Conservation (phyloP, 2,797 vertebrate species). For the Helostoma temminkii region DNA sequence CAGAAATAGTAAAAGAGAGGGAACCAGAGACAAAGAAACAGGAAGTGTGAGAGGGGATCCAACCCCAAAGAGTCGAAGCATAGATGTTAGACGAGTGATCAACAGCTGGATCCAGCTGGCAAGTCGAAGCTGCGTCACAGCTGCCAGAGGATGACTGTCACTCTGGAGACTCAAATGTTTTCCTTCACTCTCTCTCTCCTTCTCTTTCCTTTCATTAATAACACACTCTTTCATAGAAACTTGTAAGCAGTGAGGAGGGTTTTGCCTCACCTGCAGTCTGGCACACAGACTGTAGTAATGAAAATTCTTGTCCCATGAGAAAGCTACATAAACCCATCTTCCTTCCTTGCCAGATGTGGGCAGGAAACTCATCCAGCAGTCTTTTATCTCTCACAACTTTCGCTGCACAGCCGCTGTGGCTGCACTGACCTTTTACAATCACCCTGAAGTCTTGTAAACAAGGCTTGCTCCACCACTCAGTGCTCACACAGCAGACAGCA, state of each 20-base stretch:
- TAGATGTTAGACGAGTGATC: constrained; percentile 52
- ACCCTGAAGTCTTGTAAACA: constrained; percentile 24
- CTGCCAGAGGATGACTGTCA: constrained; percentile 65
- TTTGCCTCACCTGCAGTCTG: constrained; percentile 73
- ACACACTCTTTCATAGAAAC: constrained; percentile 61
- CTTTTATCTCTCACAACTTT: constrained; percentile 50
- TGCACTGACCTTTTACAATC: constrained; percentile 31
- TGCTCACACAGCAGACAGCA: not conserved
- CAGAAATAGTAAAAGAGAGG: constrained; percentile 48
- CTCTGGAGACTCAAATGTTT: constrained; percentile 66
- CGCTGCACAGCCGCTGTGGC: constrained; percentile 31
- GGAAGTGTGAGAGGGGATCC: constrained; percentile 48
- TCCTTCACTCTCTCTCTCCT: constrained; percentile 41
- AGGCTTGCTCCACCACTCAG: constrained; percentile 17
- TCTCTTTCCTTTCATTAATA: constrained; percentile 44
- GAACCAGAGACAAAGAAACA: constrained; percentile 47
- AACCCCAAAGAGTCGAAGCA: constrained; percentile 51
- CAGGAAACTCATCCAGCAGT: constrained; percentile 58
- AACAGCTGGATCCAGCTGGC: constrained; percentile 77
- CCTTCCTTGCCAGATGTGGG: constrained; percentile 72
- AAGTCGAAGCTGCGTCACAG: constrained; percentile 61
- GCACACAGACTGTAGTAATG: constrained; percentile 60
- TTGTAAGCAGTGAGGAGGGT: constrained; percentile 48
- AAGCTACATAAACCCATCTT: constrained; percentile 53
- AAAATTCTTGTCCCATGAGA: constrained; percentile 54